Conservation (phyloP, 2,888 invertebrate genomes). For the Villa cingulata region DNA sequence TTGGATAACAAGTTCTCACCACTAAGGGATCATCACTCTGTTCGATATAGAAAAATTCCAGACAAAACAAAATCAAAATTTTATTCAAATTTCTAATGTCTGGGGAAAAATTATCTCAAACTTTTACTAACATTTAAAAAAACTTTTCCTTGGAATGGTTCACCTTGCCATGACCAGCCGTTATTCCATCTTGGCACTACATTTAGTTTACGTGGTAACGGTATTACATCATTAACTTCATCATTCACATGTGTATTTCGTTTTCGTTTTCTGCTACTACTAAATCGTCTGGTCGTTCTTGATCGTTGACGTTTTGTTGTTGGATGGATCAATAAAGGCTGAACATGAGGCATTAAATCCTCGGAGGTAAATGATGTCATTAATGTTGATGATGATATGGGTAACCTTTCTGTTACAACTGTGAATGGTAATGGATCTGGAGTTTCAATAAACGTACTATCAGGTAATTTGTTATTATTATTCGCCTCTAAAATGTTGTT, state of each 20-base stretch:
- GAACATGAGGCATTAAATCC: neutral
- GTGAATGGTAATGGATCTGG: slow-evolving; percentile 2
- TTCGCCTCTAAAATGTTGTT: slow-evolving; percentile 3
- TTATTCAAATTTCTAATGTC: neutral
- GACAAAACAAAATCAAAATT: neutral
- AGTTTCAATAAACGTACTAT: too few species aligned
- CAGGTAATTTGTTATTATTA: neutral
- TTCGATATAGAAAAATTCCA: neutral
- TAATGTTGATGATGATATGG: slow-evolving; percentile 16
- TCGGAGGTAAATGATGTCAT: neutral
- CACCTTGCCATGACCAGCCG: slow-evolving; percentile 86
- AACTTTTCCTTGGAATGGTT: slow-evolving; percentile 67
- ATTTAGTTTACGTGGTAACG: slow-evolving; percentile 36
- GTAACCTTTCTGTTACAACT: slow-evolving; percentile 16
- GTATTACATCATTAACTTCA: slow-evolving; percentile 34
- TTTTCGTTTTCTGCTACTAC: slow-evolving; percentile 28
- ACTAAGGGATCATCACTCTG: slow-evolving; percentile 65
- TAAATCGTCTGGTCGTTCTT: slow-evolving; percentile 28
- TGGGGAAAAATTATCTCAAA: neutral
- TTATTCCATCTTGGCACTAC: slow-evolving; percentile 69
- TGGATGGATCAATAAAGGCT: neutral
- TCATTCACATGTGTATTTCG: slow-evolving; percentile 25
- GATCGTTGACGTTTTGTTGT: slow-evolving; percentile 28
- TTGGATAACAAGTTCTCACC: slow-evolving; percentile 70
- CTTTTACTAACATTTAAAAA: slow-evolving; percentile 58